Evolutionary conservation across 2,797 vertebrate genomes (phyloP), one percentile per base, ranked within the genome.

Genomic region (Amphiprion clarkii): DNA sequence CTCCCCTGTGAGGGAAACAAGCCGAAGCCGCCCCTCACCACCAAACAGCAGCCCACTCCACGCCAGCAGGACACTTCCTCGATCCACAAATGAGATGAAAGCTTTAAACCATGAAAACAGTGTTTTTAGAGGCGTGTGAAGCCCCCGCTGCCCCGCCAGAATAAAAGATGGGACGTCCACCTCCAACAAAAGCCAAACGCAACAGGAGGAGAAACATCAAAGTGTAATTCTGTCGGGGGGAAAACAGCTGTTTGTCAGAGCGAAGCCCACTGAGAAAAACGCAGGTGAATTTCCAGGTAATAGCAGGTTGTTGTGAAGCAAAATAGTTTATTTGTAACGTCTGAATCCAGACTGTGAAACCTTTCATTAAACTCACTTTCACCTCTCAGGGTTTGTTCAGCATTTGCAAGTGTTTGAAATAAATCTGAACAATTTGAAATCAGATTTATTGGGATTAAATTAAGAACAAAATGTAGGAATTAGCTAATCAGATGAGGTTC

Each of bases 71-170:
- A 83, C 76, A 78, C 87, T 91, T 92, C 89, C 85, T 88, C 75
- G 1, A 40, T 58, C 76, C 55, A 82, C 89, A 92, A 91, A 94
- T 84, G 83, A 91, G 89, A 93, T 88, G 81, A 95, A 93, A 91
- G 88, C 85, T 81, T 77, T 42, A 89, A 85, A 80, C 25, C 84
- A 81, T 78, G 78, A 93, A 93, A 92, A 88, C 14, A 82, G 83
- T 60, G 79, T 78, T 83, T 82, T 3, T 87, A 68, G 74, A 67
- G 76, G 80, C 83, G 66, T 88, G 73, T 86, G 81, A 89, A 90
- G 83, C 64, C 67, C 40, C 48, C 2, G 77, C 78, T 85, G 39
- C 72, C 86, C 83, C 51, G 76, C 85, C 21, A 75, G 78, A 74
- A 51, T 23, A 14, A 87, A 88, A 85, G 82, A 89, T 73, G 78